Percentiles rank a stretch among this genome's conserved stretches.
Evolutionary conservation across 2,888 invertebrate species (phyloP).

Genomic region (Minunthozetes semirufus): DNA sequence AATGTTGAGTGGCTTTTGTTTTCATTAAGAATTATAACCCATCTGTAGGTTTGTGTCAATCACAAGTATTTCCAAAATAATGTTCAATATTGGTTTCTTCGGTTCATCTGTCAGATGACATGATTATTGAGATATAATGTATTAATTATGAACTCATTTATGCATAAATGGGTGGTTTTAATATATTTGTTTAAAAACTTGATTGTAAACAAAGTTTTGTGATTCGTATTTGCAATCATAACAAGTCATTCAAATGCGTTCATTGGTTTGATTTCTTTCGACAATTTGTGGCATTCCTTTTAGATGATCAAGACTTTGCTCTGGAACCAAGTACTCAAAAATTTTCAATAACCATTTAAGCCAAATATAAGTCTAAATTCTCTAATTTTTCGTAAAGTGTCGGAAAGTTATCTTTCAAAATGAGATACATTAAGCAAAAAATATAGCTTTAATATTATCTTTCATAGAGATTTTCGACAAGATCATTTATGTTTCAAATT

Average conservation of each 20-base stretch:
- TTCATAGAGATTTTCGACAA: no score
- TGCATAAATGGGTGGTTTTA: not conserved
- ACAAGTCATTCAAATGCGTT: conserved; percentile 1
- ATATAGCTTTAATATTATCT: no score
- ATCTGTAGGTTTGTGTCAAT: conserved; percentile 10
- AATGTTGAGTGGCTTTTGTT: not conserved
- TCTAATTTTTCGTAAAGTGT: no score
- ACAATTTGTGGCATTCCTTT: not conserved
- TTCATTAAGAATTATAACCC: not conserved
- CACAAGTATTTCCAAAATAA: not conserved
- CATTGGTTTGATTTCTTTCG: not conserved
- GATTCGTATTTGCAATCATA: conserved; percentile 13
- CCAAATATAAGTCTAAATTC: no score
- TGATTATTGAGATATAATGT: not conserved
- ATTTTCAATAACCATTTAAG: no score
- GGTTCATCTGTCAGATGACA: not conserved
- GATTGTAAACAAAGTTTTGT: not conserved
- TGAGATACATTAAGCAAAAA: no score
- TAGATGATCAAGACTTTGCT: not conserved
- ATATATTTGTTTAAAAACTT: not conserved
- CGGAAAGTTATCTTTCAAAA: no score
- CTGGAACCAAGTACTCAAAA: not conserved
- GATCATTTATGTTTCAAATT: no score
- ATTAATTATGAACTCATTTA: not conserved
- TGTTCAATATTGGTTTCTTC: not conserved